Evolutionary conservation across 2,797 vertebrate genomes (phyloP).

Genomic region (Fistularia commersonii): DNA sequence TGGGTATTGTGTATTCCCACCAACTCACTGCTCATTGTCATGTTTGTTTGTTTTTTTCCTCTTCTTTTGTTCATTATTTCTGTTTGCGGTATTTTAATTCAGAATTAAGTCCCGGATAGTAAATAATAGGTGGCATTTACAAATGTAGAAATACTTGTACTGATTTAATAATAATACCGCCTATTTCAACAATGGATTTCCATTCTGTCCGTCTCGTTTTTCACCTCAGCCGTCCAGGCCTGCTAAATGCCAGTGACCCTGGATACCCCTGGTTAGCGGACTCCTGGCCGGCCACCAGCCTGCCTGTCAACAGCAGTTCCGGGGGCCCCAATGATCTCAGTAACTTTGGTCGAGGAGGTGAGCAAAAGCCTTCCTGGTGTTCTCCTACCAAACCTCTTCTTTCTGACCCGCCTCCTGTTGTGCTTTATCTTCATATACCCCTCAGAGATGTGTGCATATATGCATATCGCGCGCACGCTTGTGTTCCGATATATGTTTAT

Average conservation of each 20-base stretch:
- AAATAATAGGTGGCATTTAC: slow-evolving; percentile 7
- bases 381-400: background rate
- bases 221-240: slow-evolving; percentile 85
- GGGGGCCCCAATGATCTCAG: slow-evolving; percentile 91
- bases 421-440: slow-evolving; percentile 29
- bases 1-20: slow-evolving; percentile 23
- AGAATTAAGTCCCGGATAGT: slow-evolving; percentile 16
- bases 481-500: slow-evolving; percentile 55
- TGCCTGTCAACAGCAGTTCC: slow-evolving; percentile 91
- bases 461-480: slow-evolving; percentile 45
- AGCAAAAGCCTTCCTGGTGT: slow-evolving; percentile 27
- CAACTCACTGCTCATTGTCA: slow-evolving; percentile 34
- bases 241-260: slow-evolving; percentile 90
- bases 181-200: slow-evolving; percentile 17
- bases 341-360: slow-evolving; percentile 94
- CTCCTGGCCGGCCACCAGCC: slow-evolving; percentile 95
- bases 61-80: slow-evolving; percentile 26
- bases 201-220: slow-evolving; percentile 32
- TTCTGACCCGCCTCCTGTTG: background rate
- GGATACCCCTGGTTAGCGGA: slow-evolving; percentile 97
- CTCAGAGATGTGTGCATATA: slow-evolving; percentile 27
- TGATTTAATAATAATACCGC: background rate
- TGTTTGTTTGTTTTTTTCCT: slow-evolving; percentile 6
- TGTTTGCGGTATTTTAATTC: slow-evolving; percentile 13
- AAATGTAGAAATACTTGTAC: background rate